These are phyloP conservation scores for Etheostoma perlongum DNA, from an alignment of 2,797 vertebrate species.

Conservation along the genomic window DNA sequence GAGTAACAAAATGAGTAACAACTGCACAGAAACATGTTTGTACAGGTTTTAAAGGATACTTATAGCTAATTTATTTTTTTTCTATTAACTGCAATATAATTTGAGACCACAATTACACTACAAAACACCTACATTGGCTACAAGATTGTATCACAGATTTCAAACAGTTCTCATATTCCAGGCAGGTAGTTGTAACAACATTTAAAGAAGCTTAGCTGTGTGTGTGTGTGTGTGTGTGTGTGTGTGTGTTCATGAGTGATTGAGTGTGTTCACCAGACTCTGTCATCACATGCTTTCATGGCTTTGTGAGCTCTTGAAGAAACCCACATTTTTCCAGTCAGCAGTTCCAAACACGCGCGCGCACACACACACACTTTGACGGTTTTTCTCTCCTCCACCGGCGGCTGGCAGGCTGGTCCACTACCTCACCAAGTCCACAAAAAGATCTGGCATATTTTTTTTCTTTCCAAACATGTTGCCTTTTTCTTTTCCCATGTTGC, in stretches of 20 bases:
- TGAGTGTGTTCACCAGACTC: constrained; percentile 68
- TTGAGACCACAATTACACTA: constrained; percentile 20
- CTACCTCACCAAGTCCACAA: constrained; percentile 64
- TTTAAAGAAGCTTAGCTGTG: constrained; percentile 66
- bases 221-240: constrained; percentile 23
- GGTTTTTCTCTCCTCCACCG: constrained; percentile 48
- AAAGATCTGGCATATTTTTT: constrained; percentile 56
- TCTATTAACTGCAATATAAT: constrained; percentile 25
- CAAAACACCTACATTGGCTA: constrained; percentile 14
- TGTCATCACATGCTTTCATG: constrained; percentile 75
- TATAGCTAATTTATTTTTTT: background rate
- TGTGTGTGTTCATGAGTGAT: constrained; percentile 57
- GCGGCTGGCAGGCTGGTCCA: constrained; percentile 54
- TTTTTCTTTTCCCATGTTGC: constrained; percentile 62
- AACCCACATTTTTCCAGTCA: constrained; percentile 77
- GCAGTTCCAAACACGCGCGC: constrained; percentile 57
- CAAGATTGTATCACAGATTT: constrained; percentile 28
- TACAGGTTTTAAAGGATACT: too few species aligned
- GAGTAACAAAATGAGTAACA: background rate
- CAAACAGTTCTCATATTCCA: constrained; percentile 51
- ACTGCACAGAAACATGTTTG: background rate
- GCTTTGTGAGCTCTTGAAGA: constrained; percentile 74
- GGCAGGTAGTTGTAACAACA: constrained; percentile 62
- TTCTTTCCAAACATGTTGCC: constrained; percentile 37
- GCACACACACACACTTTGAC: constrained; percentile 30